Conservation (phyloP, 2,888 invertebrate species). For the Drosophila bunnanda region DNA sequence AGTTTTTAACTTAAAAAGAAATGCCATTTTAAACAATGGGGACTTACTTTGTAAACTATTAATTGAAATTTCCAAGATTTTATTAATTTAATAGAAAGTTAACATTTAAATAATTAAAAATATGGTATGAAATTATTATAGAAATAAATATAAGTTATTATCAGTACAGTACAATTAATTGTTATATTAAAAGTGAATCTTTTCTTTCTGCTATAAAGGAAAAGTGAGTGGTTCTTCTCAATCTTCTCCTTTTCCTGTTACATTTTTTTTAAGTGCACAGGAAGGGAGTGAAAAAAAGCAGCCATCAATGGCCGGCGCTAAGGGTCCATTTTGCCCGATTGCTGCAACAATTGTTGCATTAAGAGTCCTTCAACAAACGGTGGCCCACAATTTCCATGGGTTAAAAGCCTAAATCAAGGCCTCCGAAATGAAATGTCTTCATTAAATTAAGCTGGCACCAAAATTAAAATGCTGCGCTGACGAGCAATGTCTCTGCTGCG, state of each 20-base stretch:
- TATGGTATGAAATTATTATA: neutral
- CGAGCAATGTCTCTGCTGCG: slow-evolving; percentile 46
- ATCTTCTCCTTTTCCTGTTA: no score
- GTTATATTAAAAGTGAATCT: no score
- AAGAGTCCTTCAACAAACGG: slow-evolving; percentile 48
- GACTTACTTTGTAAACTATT: neutral
- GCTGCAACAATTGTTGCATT: slow-evolving; percentile 73
- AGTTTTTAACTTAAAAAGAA: neutral
- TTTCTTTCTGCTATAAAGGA: no score
- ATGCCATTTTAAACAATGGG: neutral
- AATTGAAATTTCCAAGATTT: no score
- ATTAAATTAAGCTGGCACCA: slow-evolving; percentile 67
- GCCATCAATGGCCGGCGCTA: slow-evolving; percentile 28
- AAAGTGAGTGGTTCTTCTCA: no score
- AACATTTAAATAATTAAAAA: neutral
- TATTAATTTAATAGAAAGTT: neutral
- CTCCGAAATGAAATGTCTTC: slow-evolving; percentile 68
- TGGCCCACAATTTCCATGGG: slow-evolving; percentile 39
- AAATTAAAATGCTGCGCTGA: slow-evolving; percentile 66
- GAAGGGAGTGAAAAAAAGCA: slow-evolving; percentile 17
- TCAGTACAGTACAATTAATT: no score
- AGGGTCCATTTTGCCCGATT: slow-evolving; percentile 41
- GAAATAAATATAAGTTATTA: neutral
- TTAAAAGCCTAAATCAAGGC: slow-evolving; percentile 57
- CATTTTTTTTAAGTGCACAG: neutral